Conservation (phyloP, 2,888 invertebrate genomes). For the Plebejus argus region DNA sequence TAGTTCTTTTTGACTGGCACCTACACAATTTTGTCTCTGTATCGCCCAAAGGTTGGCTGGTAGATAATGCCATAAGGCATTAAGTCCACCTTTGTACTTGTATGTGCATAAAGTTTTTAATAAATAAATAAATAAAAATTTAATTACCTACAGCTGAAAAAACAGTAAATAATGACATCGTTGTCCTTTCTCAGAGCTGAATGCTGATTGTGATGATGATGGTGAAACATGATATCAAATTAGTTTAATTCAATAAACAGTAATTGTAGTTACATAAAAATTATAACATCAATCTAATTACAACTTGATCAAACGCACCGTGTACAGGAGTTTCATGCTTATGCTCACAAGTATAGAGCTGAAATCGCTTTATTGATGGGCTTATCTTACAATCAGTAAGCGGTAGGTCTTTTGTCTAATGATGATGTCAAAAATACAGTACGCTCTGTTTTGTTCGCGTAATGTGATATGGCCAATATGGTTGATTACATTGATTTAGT, state of each 20-base stretch:
- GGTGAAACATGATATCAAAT: background rate
- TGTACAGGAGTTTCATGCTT: background rate
- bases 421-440: constrained; percentile 38
- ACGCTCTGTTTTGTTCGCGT: constrained; percentile 43
- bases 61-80: no score
- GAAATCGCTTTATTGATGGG: background rate
- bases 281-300: constrained; percentile 11
- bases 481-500: constrained; percentile 22
- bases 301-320: background rate
- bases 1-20: no score
- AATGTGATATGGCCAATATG: constrained; percentile 41
- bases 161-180: no score
- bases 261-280: constrained; percentile 18
- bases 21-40: no score
- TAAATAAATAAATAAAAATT: no score
- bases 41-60: no score
- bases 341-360: background rate
- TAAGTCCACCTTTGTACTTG: no score
- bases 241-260: constrained; percentile 14
- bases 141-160: no score
- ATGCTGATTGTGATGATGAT: background rate
- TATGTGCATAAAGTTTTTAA: no score
- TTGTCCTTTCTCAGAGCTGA: background rate
- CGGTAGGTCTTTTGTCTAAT: constrained; percentile 40
- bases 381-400: constrained; percentile 30